A percentile compares a stretch with the other conserved stretches of the same genome.
These are phyloP conservation scores for Frankliniella fusca DNA, from an alignment of 2,888 invertebrate species.

Conservation along the genomic window DNA sequence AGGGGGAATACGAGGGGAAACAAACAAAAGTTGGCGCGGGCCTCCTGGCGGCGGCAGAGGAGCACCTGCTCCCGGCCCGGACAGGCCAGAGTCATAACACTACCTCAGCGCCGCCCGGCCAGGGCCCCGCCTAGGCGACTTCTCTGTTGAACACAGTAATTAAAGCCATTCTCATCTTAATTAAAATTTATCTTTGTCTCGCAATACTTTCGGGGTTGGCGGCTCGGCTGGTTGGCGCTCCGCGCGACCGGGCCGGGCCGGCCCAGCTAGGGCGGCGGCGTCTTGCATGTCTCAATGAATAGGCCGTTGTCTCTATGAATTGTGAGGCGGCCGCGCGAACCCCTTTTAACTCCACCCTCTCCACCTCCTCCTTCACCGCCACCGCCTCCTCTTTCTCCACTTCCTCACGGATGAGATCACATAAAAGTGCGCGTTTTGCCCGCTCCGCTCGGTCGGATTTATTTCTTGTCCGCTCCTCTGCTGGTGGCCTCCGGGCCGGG, in stretches of 20 bases:
- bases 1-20: neutral
- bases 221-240: too few species aligned
- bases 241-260: neutral
- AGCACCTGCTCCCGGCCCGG: neutral
- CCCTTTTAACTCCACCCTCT: neutral
- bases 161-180: constrained; percentile 25
- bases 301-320: constrained; percentile 11
- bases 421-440: constrained; percentile 9
- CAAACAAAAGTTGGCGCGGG: too few species aligned
- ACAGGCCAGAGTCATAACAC: neutral
- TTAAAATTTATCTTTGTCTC: constrained; percentile 25
- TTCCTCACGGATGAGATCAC: constrained; percentile 13
- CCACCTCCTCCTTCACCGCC: neutral
- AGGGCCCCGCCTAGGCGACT: neutral
- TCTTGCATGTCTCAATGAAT: neutral
- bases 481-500: too few species aligned
- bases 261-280: neutral
- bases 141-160: constrained; percentile 18
- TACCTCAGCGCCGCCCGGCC: neutral
- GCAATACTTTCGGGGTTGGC: constrained; percentile 13
- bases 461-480: neutral
- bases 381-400: too few species aligned
- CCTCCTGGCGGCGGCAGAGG: neutral
- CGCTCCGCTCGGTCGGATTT: neutral
- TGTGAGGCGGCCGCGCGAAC: neutral